These are phyloP conservation scores for Littorina saxatilis DNA, from an alignment of 1,140 invertebrate species.

Conservation along the genomic window DNA sequence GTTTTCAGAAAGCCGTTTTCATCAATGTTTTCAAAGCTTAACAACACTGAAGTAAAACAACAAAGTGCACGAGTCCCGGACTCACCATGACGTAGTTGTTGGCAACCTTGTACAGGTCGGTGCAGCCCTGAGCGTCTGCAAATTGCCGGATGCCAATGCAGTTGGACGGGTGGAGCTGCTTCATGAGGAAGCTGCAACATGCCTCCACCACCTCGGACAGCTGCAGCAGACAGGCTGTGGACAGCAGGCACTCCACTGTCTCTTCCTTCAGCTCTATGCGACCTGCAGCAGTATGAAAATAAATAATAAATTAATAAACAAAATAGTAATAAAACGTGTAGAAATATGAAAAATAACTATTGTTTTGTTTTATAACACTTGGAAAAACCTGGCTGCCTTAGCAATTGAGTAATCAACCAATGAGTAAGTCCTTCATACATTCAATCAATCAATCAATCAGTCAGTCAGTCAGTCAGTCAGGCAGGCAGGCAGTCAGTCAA, in stretches of 20 bases:
- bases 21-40: too few relatives aligned
- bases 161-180: conserved; percentile 95
- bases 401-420: too few relatives aligned
- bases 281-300: conserved; percentile 72
- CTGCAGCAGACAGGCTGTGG: conserved; percentile 91
- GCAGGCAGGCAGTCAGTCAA: conserved; percentile 11
- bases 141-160: conserved; percentile 94
- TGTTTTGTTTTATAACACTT: too few relatives aligned
- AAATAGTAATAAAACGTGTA: too few relatives aligned
- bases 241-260: conserved; percentile 88
- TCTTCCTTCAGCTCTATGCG: conserved; percentile 82
- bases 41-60: too few relatives aligned
- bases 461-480: neutral
- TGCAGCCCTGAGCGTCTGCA: conserved; percentile 92
- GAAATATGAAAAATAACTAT: too few relatives aligned
- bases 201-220: conserved; percentile 91
- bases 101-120: conserved; percentile 85
- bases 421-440: too few relatives aligned
- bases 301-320: too few relatives aligned
- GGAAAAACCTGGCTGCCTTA: too few relatives aligned
- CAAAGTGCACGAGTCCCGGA: too few relatives aligned
- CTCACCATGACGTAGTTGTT: conserved; percentile 76
- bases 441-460: too few relatives aligned
- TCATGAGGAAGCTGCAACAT: conserved; percentile 92
- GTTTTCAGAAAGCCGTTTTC: too few relatives aligned